A percentile compares a stretch with the other conserved stretches of the same genome.
Evolutionary conservation across 2,113 vertebrate species (phyloP).

Genomic region (Buteo buteo): DNA sequence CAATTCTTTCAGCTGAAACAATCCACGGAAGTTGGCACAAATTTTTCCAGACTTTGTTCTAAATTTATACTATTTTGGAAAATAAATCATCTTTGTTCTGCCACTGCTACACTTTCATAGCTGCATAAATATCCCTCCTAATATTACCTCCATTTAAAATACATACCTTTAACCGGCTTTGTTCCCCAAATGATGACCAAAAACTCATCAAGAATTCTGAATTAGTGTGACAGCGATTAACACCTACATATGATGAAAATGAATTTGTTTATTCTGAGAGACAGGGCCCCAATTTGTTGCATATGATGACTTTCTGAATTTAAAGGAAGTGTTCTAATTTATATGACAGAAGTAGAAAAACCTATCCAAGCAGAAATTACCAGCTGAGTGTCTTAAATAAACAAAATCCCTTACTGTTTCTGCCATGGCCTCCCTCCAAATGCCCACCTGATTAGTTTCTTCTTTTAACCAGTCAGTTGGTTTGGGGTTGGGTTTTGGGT

Average conservation of each 20-base stretch:
- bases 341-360: neutral
- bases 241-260: neutral
- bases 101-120: neutral
- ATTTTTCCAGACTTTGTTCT: neutral
- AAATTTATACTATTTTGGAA: neutral
- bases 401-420: neutral
- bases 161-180: neutral
- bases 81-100: neutral
- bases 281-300: neutral
- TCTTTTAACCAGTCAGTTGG: neutral
- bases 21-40: neutral
- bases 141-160: neutral
- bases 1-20: neutral
- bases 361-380: neutral
- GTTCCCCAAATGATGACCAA: neutral
- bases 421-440: neutral
- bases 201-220: neutral
- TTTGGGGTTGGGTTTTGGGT: rapidly evolving
- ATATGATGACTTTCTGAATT: neutral
- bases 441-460: neutral
- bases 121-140: neutral
- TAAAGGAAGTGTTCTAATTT: neutral
- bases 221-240: neutral
- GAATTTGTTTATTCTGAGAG: neutral
- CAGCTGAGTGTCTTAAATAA: neutral